Evolutionary conservation across 2,113 vertebrate genomes (phyloP).

Genomic region (Cichladusa arquata): DNA sequence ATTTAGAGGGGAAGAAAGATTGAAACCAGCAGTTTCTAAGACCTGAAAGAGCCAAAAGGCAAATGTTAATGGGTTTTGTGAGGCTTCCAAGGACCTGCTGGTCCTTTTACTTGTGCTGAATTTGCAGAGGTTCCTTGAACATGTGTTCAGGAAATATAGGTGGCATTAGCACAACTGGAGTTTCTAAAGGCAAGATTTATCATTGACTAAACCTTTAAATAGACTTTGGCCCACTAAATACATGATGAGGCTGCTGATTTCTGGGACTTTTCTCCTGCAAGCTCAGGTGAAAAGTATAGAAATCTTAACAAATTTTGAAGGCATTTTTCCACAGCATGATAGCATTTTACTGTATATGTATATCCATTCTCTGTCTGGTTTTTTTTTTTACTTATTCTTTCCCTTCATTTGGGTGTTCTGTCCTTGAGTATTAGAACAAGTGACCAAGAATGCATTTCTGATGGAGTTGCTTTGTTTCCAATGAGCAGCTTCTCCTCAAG

Average conservation of each 20-base stretch:
- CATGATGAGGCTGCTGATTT: not conserved
- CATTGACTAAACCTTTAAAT: slow-evolving; percentile 5
- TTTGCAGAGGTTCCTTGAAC: slow-evolving; percentile 50
- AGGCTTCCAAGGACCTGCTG: slow-evolving; percentile 60
- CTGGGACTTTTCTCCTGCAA: not conserved
- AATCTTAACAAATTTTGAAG: not conserved
- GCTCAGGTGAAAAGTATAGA: not conserved
- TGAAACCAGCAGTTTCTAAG: slow-evolving; percentile 33
- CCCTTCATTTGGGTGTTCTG: not conserved
- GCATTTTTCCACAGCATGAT: not conserved
- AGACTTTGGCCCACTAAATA: not conserved
- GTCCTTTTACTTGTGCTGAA: slow-evolving; percentile 39
- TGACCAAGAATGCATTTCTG: not conserved
- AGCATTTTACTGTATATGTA: not conserved
- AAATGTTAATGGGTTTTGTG: slow-evolving; percentile 63
- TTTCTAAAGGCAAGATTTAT: slow-evolving; percentile 27
- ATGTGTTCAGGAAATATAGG: slow-evolving; percentile 47
- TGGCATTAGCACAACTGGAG: not conserved
- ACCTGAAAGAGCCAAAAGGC: slow-evolving; percentile 30
- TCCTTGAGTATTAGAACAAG: not conserved
- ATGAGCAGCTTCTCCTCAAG: not conserved
- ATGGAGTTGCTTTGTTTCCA: not conserved
- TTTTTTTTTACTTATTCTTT: not conserved
- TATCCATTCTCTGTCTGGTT: not conserved
- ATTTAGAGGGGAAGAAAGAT: slow-evolving; percentile 47